A percentile compares a stretch with the other conserved stretches of the same genome.
Conservation (phyloP, 2,113 vertebrate species). For the Datnioides undecimradiatus region DNA sequence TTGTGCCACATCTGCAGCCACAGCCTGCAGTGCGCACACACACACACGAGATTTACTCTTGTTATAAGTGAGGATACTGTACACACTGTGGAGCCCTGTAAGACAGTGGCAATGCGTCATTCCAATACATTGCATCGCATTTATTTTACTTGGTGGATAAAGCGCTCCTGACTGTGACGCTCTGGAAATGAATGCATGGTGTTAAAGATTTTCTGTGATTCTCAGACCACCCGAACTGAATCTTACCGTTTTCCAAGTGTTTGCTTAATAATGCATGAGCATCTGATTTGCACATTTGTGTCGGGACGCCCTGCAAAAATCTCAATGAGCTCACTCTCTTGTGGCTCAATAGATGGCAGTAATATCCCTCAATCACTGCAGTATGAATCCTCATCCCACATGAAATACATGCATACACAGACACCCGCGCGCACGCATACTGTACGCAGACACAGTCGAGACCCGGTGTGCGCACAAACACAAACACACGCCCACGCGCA, state of each 20-base stretch:
- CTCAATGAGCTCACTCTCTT: slow-evolving; percentile 76
- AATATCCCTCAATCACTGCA: slow-evolving; percentile 85
- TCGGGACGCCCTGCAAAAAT: slow-evolving; percentile 58
- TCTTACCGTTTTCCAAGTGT: slow-evolving; percentile 44
- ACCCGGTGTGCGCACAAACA: background rate
- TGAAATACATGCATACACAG: slow-evolving; percentile 54
- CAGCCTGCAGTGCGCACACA: background rate
- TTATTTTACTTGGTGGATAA: slow-evolving; percentile 33
- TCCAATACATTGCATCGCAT: background rate
- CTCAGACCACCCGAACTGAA: slow-evolving; percentile 33
- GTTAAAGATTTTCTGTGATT: slow-evolving; percentile 12
- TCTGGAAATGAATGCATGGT: slow-evolving; percentile 32
- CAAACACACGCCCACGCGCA: slow-evolving; percentile 1
- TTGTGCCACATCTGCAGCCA: background rate
- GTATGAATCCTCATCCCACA: slow-evolving; percentile 69
- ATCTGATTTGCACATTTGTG: slow-evolving; percentile 68
- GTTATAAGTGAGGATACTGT: background rate
- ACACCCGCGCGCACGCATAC: background rate
- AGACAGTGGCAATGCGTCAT: background rate
- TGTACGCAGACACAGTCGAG: slow-evolving; percentile 17
- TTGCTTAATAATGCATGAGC: slow-evolving; percentile 64
- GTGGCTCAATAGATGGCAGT: slow-evolving; percentile 88
- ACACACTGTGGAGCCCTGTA: background rate
- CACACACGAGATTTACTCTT: background rate
- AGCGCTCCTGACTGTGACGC: slow-evolving; percentile 10